Conservation (phyloP, 2,113 vertebrate species). For the Micronycteris hirsuta region DNA sequence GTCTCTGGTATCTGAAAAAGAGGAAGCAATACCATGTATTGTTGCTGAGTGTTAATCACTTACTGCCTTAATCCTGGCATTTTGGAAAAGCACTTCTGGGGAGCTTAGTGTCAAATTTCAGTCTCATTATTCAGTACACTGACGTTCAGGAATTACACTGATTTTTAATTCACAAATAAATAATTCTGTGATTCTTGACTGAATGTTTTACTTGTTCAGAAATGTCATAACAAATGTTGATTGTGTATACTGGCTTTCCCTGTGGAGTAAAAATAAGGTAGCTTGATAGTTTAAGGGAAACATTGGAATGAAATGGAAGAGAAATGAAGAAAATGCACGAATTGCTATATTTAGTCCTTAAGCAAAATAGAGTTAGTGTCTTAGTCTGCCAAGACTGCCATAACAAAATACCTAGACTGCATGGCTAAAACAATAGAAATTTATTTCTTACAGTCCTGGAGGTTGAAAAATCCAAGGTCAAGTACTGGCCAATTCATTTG, state of each 20-base stretch:
- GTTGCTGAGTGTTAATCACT: neutral
- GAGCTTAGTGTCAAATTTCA: neutral
- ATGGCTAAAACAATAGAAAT: neutral
- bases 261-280: neutral
- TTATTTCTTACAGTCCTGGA: neutral
- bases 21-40: neutral
- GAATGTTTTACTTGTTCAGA: neutral
- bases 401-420: neutral
- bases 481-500: neutral
- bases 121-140: neutral
- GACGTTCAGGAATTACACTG: neutral
- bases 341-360: neutral
- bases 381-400: neutral
- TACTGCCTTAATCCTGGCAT: neutral
- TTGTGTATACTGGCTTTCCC: neutral
- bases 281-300: neutral
- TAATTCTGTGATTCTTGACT: neutral
- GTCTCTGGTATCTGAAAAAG: neutral
- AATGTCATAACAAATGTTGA: neutral
- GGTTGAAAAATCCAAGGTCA: neutral
- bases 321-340: neutral
- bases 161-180: neutral
- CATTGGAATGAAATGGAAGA: neutral
- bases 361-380: slow-evolving; percentile 6
- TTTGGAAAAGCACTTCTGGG: neutral